These are phyloP conservation scores for Pyrgus malvae DNA, from an alignment of 2,888 invertebrate genomes.

Conservation along the genomic window DNA sequence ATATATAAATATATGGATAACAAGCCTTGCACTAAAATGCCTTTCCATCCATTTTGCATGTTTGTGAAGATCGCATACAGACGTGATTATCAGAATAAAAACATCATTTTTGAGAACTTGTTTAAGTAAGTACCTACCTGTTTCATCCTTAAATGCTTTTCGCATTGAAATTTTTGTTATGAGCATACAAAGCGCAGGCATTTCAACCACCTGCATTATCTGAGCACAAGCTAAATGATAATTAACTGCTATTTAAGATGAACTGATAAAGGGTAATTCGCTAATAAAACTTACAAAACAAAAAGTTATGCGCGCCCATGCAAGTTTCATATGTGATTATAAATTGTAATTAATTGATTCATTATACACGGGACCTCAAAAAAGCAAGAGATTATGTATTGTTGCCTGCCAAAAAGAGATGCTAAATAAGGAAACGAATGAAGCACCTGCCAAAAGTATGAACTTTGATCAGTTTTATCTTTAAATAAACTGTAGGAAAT, in stretches of 20 bases:
- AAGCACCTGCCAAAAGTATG: background rate
- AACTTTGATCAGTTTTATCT: too few species aligned
- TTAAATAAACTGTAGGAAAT: too few species aligned
- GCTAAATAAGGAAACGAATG: background rate
- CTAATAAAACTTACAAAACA: conserved; percentile 34
- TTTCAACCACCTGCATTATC: conserved; percentile 38
- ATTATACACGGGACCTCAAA: conserved; percentile 13
- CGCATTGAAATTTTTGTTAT: conserved; percentile 34
- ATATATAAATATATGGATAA: too few species aligned
- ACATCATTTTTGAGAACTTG: background rate
- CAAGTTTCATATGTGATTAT: conserved; percentile 26
- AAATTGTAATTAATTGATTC: conserved; percentile 30
- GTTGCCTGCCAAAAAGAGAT: background rate
- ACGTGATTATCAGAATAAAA: too few species aligned
- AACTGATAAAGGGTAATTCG: conserved; percentile 43
- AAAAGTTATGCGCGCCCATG: conserved; percentile 13
- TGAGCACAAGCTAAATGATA: conserved; percentile 34
- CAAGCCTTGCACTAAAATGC: too few species aligned
- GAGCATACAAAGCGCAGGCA: conserved; percentile 25
- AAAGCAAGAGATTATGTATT: conserved; percentile 3
- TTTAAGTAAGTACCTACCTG: background rate
- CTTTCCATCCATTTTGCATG: too few species aligned
- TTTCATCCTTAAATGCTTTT: background rate
- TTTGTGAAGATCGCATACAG: too few species aligned
- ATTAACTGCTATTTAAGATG: conserved; percentile 47